phyloP scores from a whole-genome alignment of 2,113 vertebrate species.

The Cyprinus carpio region DNA sequence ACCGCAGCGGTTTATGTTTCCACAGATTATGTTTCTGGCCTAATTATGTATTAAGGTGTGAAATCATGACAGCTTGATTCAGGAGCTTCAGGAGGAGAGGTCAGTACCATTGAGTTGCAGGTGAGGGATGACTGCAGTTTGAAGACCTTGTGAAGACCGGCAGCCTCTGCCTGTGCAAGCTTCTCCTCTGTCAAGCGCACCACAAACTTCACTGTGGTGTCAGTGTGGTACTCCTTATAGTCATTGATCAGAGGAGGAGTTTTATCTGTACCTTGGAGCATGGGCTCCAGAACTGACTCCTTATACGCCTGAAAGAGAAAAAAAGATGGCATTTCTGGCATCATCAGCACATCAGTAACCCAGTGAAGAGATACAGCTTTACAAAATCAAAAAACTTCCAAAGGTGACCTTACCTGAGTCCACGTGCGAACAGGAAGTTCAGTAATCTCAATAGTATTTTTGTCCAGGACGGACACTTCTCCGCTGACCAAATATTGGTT shows the following conservation, averaged over 20 bases:
- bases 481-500: slow-evolving; percentile 97
- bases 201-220: slow-evolving; percentile 95
- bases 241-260: slow-evolving; percentile 94
- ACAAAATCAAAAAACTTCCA: background rate
- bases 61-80: background rate
- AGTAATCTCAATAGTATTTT: slow-evolving; percentile 95
- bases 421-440: slow-evolving; percentile 97
- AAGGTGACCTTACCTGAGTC: slow-evolving; percentile 85
- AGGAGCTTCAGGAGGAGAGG: background rate
- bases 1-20: no score
- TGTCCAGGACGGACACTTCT: slow-evolving; percentile 93
- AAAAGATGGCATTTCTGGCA: background rate
- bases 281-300: slow-evolving; percentile 96
- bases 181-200: slow-evolving; percentile 98
- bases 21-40: background rate
- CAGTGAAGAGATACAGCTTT: background rate
- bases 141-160: slow-evolving; percentile 96
- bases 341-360: background rate
- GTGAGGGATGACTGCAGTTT: slow-evolving; percentile 97
- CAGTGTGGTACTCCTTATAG: slow-evolving; percentile 98
- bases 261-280: slow-evolving; percentile 96
- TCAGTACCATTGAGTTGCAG: slow-evolving; percentile 96
- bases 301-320: slow-evolving; percentile 84
- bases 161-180: slow-evolving; percentile 94
- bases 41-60: background rate